These are phyloP conservation scores for Cephalotes varians DNA, from an alignment of 2,888 invertebrate species.

Conservation along the genomic window DNA sequence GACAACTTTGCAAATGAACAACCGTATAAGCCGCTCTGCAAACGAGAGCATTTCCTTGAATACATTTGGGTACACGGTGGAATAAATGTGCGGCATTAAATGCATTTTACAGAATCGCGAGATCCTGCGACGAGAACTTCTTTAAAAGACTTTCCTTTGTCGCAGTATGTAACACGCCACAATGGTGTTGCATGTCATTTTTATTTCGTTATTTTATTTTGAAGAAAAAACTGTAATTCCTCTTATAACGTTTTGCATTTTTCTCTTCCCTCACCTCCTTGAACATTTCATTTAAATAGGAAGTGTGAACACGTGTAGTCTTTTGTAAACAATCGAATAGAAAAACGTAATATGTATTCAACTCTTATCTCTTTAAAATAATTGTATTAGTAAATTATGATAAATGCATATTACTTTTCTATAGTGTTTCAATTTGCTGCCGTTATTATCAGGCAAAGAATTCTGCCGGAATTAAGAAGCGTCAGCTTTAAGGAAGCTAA, in stretches of 20 bases:
- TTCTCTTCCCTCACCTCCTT: too few species aligned
- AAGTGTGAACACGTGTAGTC: not conserved
- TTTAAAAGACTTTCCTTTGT: slow-evolving; percentile 29
- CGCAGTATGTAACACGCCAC: slow-evolving; percentile 9
- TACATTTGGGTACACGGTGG: slow-evolving; percentile 12
- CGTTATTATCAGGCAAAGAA: not conserved
- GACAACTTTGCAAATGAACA: slow-evolving; percentile 24
- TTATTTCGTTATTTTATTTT: slow-evolving; percentile 20
- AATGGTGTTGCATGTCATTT: slow-evolving; percentile 21
- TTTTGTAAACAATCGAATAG: not conserved
- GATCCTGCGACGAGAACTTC: slow-evolving; percentile 21
- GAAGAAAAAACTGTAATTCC: slow-evolving; percentile 1
- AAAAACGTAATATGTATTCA: not conserved
- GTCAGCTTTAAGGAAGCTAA: slow-evolving; percentile 48
- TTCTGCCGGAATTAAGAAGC: slow-evolving; percentile 1
- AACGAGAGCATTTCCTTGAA: slow-evolving; percentile 19
- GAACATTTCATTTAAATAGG: not conserved
- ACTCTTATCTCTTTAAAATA: not conserved
- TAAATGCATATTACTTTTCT: not conserved
- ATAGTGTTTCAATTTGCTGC: not conserved
- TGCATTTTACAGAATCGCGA: slow-evolving; percentile 20
- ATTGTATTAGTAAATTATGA: not conserved
- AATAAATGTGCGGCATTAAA: slow-evolving; percentile 36
- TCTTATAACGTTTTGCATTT: not conserved
- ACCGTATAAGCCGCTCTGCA: not conserved